A percentile compares a stretch with the other conserved stretches of the same genome.
Conservation (phyloP, 1,140 invertebrate species). For the Penaeus indicus region DNA sequence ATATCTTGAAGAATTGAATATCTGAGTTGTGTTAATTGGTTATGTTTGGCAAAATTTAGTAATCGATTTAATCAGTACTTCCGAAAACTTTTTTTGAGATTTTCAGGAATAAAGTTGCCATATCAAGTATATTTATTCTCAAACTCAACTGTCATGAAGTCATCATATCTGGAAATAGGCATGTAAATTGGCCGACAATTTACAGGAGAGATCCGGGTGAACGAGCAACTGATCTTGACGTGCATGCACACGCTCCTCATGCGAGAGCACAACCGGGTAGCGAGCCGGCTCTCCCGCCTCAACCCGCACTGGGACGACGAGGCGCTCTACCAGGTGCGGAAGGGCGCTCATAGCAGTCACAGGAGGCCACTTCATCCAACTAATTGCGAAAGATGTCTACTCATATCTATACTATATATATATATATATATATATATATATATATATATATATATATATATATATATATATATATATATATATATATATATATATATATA, state of each 20-base stretch:
- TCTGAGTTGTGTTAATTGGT: neutral
- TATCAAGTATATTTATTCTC: neutral
- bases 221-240: slow-evolving; percentile 77
- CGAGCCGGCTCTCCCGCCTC: slow-evolving; percentile 78
- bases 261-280: slow-evolving; percentile 89
- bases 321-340: slow-evolving; percentile 75
- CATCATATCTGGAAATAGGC: neutral
- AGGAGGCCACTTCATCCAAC: too few species aligned
- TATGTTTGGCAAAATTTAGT: too few species aligned
- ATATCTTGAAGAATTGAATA: neutral
- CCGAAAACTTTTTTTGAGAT: too few species aligned
- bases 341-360: too few species aligned
- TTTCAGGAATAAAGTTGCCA: neutral
- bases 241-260: slow-evolving; percentile 92
- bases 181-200: slow-evolving; percentile 67
- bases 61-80: too few species aligned
- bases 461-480: neutral
- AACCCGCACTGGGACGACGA: slow-evolving; percentile 93
- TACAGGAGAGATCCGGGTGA: slow-evolving; percentile 72
- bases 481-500: neutral
- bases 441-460: neutral
- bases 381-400: too few species aligned
- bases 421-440: neutral
- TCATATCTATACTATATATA: too few species aligned
- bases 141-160: neutral